Evolutionary conservation across 2,888 invertebrate species (phyloP).

Genomic region (Spisula subtruncata): DNA sequence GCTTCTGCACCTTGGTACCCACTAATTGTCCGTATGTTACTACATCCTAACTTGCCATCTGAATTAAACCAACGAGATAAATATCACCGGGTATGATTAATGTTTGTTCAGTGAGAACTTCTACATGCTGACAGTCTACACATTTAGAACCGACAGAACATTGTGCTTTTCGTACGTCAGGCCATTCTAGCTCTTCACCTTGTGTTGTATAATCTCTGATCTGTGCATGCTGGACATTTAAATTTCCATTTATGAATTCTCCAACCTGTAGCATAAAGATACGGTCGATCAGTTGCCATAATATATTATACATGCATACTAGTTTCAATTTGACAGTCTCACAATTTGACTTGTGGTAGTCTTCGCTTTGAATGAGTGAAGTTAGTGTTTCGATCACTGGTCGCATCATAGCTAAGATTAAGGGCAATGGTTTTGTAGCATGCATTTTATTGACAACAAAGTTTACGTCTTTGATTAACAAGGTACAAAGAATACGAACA

Average conservation of each 20-base stretch:
- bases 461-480: too few relatives aligned
- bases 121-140: conserved; percentile 48
- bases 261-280: conserved; percentile 19
- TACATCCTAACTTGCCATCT: conserved; percentile 50
- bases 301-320: too few relatives aligned
- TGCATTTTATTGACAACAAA: too few relatives aligned
- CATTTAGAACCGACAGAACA: conserved; percentile 54
- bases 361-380: too few relatives aligned
- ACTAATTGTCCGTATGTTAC: conserved; percentile 48
- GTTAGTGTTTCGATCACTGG: too few relatives aligned
- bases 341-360: too few relatives aligned
- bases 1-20: conserved; percentile 65
- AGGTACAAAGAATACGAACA: too few relatives aligned
- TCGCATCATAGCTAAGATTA: too few relatives aligned
- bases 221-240: neutral
- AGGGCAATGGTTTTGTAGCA: too few relatives aligned
- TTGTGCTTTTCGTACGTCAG: conserved; percentile 47
- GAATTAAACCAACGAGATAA: conserved; percentile 67
- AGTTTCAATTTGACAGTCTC: too few relatives aligned
- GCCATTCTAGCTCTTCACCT: conserved; percentile 35
- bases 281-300: too few relatives aligned
- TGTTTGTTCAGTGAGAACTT: conserved; percentile 42
- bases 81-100: conserved; percentile 66
- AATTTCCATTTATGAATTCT: neutral
- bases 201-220: conserved; percentile 58